Percentiles rank a stretch among this genome's conserved stretches.
These are phyloP conservation scores for Ifrita kowaldi DNA, from an alignment of 2,113 vertebrate genomes.

Conservation along the genomic window DNA sequence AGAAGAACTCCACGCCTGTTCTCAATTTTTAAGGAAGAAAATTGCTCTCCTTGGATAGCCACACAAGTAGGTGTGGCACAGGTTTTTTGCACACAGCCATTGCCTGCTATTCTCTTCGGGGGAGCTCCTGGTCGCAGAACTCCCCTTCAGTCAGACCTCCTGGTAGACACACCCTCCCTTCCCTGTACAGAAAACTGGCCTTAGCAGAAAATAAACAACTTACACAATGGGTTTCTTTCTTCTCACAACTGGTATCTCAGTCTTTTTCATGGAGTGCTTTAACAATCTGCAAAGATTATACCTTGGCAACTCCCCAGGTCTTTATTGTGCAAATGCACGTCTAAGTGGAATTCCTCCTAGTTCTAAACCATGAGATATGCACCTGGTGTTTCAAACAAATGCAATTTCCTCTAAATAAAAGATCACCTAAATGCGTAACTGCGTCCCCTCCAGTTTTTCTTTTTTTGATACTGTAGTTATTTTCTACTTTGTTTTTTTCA, in stretches of 20 bases:
- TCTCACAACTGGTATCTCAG: not conserved
- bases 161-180: not conserved
- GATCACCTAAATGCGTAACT: not conserved
- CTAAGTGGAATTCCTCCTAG: not conserved
- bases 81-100: not conserved
- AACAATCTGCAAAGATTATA: not conserved
- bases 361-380: not conserved
- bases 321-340: not conserved
- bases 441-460: fast-evolving
- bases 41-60: not conserved
- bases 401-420: not conserved
- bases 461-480: not conserved
- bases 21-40: not conserved
- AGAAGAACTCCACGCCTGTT: not conserved
- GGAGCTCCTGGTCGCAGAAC: not conserved
- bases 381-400: not conserved
- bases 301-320: not conserved
- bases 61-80: not conserved
- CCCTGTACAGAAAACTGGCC: not conserved
- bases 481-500: not conserved
- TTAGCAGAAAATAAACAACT: not conserved
- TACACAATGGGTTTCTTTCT: not conserved
- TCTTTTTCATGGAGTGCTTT: not conserved
- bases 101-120: not conserved
- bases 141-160: not conserved